A percentile compares a stretch with the other conserved stretches of the same genome.
Conservation (phyloP, 2,113 vertebrate genomes). For the Anhinga rufa region DNA sequence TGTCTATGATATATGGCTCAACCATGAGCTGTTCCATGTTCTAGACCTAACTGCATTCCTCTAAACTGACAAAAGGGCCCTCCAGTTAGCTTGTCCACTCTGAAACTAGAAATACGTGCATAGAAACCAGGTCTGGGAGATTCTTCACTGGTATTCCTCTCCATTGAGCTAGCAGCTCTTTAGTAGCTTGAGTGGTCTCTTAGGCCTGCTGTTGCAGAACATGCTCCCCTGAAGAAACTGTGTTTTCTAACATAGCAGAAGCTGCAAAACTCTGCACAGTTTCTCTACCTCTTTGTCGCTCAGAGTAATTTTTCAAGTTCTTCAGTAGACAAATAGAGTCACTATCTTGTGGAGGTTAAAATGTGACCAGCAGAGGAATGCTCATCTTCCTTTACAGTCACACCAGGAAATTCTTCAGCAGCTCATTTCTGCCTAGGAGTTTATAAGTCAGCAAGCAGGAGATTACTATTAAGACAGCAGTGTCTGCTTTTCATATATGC, state of each 20-base stretch:
- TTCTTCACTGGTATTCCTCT: not conserved
- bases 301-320: not conserved
- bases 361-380: not conserved
- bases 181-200: not conserved
- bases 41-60: not conserved
- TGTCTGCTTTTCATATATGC: not conserved
- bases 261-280: not conserved
- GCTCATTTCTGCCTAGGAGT: not conserved
- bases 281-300: not conserved
- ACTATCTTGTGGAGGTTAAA: not conserved
- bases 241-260: not conserved
- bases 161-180: not conserved
- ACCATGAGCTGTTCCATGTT: not conserved
- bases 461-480: not conserved
- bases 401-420: not conserved
- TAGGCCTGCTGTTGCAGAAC: not conserved
- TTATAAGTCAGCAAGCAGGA: not conserved
- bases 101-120: not conserved
- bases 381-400: not conserved
- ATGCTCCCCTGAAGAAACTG: not conserved
- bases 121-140: not conserved
- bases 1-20: not conserved
- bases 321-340: not conserved
- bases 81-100: not conserved
- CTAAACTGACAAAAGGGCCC: not conserved